These are phyloP conservation scores for Danio tinwini DNA, from an alignment of 2,797 vertebrate genomes.

Conservation along the genomic window DNA sequence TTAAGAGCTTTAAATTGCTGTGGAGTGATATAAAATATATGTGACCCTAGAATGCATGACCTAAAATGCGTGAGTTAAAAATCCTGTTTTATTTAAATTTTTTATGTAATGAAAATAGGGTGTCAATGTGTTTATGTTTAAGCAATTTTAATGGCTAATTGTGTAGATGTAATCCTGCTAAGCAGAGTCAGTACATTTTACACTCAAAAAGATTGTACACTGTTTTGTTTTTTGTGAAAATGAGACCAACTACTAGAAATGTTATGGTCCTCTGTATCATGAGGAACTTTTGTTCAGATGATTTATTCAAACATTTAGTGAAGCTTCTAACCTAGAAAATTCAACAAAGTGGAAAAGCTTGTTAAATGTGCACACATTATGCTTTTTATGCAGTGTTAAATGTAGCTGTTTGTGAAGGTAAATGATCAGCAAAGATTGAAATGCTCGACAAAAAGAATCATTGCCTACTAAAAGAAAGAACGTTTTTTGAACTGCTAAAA, in stretches of 20 bases:
- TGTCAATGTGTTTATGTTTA: background rate
- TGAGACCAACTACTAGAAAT: background rate
- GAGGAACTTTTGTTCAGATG: background rate
- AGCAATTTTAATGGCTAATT: background rate
- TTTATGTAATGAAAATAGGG: background rate
- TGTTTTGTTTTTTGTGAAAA: background rate
- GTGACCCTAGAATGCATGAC: background rate
- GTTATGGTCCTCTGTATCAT: background rate
- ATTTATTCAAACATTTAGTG: background rate
- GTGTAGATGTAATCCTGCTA: background rate
- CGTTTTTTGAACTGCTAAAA: too few species aligned
- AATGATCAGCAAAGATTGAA: too few species aligned
- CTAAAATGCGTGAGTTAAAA: background rate
- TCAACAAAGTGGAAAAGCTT: slow-evolving; percentile 30
- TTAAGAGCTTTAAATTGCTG: background rate
- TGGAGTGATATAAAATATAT: background rate
- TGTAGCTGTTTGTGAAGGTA: too few species aligned
- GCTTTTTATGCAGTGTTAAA: too few species aligned
- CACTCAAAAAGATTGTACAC: background rate
- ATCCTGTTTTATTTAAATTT: background rate
- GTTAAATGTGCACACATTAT: too few species aligned
- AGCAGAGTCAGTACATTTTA: background rate
- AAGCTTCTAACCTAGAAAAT: slow-evolving; percentile 40
- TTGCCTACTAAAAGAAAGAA: too few species aligned
- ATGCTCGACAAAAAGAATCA: too few species aligned